Evolutionary conservation across 2,888 invertebrate species (phyloP).

Genomic region (Platycnemis pennipes): DNA sequence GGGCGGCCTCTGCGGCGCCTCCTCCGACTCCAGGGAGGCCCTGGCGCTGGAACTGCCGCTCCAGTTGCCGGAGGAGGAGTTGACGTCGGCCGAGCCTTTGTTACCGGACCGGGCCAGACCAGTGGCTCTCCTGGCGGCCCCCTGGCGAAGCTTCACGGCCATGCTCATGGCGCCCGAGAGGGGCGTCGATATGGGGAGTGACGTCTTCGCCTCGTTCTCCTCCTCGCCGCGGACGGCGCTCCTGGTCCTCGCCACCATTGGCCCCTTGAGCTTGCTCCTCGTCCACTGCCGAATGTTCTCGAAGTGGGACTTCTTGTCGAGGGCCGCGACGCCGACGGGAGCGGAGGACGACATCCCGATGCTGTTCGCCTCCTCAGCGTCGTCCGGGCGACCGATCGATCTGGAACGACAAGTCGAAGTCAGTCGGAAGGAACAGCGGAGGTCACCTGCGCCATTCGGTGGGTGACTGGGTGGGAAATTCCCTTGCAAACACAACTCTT

Average conservation of each 20-base stretch:
- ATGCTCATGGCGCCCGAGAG: constrained; percentile 82
- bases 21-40: constrained; percentile 92
- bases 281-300: constrained; percentile 93
- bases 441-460: too few relatives aligned
- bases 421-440: too few relatives aligned
- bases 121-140: constrained; percentile 81
- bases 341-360: constrained; percentile 70
- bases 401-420: constrained; percentile 16
- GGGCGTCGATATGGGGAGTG: constrained; percentile 81
- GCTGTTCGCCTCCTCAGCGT: constrained; percentile 47
- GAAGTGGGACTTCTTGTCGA: constrained; percentile 85
- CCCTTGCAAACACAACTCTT: too few relatives aligned
- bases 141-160: constrained; percentile 89
- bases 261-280: constrained; percentile 87
- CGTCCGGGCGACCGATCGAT: constrained; percentile 49
- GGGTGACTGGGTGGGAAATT: too few relatives aligned
- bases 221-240: constrained; percentile 79
- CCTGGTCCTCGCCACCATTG: constrained; percentile 78
- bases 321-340: constrained; percentile 76
- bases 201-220: constrained; percentile 80
- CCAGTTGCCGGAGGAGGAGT: constrained; percentile 97
- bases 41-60: constrained; percentile 94
- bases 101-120: background rate
- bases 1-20: constrained; percentile 78
- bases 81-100: constrained; percentile 87